Evolutionary conservation across 2,888 invertebrate genomes (phyloP).

Genomic region (Cynaeus angustus): DNA sequence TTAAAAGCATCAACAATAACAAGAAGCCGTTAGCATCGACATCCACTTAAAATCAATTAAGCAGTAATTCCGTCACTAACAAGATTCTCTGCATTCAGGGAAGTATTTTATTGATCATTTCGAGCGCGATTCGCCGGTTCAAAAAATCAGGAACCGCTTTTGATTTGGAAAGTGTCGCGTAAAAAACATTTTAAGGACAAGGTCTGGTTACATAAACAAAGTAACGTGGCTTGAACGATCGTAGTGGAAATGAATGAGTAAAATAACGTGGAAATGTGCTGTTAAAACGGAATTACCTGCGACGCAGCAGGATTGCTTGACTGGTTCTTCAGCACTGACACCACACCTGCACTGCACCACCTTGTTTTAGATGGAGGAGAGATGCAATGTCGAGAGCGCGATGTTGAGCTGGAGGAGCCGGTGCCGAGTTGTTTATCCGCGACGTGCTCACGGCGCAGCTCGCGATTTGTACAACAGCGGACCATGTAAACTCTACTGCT

Average conservation of each 20-base stretch:
- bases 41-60: constrained; percentile 25
- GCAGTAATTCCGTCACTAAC: constrained; percentile 22
- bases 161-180: constrained; percentile 10
- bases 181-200: constrained; percentile 8
- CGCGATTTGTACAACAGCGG: constrained; percentile 46
- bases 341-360: constrained; percentile 27
- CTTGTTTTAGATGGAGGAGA: constrained; percentile 19
- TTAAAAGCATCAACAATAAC: constrained; percentile 19
- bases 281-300: constrained; percentile 23
- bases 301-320: constrained; percentile 1
- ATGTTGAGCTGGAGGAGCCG: constrained; percentile 35
- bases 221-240: constrained; percentile 5
- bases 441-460: constrained; percentile 44
- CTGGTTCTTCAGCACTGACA: constrained; percentile 26
- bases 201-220: constrained; percentile 18
- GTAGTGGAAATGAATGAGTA: too few species aligned
- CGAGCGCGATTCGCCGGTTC: not conserved
- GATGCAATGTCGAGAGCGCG: constrained; percentile 28
- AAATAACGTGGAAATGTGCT: constrained; percentile 2
- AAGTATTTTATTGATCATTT: constrained; percentile 35
- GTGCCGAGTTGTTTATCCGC: constrained; percentile 45
- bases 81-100: constrained; percentile 22
- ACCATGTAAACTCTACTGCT: constrained; percentile 45
- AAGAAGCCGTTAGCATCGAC: constrained; percentile 17
- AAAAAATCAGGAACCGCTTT: not conserved